phyloP scores from a whole-genome alignment of 2,113 vertebrate genomes.

The Strigops habroptila region DNA sequence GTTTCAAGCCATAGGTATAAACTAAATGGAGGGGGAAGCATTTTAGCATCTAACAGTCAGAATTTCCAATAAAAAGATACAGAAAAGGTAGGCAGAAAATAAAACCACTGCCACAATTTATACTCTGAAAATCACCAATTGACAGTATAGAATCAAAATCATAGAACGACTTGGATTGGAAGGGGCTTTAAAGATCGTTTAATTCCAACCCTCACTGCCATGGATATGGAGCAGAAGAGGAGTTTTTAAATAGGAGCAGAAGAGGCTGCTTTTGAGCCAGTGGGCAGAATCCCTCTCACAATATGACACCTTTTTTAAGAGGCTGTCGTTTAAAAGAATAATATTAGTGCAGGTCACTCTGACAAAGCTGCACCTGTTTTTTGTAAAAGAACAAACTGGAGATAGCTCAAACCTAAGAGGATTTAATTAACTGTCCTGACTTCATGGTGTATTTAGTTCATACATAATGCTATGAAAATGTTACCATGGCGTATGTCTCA shows the following conservation, averaged over 20 bases:
- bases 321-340: background rate
- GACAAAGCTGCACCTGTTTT: background rate
- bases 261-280: background rate
- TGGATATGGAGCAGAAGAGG: background rate
- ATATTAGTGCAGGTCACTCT: background rate
- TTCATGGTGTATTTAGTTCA: background rate
- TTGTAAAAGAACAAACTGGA: background rate
- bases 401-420: background rate
- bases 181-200: background rate
- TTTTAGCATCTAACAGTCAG: background rate
- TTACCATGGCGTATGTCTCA: background rate
- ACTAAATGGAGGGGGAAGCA: background rate
- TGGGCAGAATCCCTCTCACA: background rate
- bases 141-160: background rate
- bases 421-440: background rate
- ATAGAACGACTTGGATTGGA: background rate
- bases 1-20: slow-evolving; percentile 26
- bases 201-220: background rate
- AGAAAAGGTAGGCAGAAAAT: background rate
- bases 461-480: background rate
- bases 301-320: background rate
- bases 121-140: background rate
- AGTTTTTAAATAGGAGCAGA: background rate
- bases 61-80: background rate
- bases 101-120: background rate